Evolutionary conservation across 2,888 invertebrate genomes (phyloP), one percentile per base, ranked within the genome.

Genomic region (Cordilura impudica): DNA sequence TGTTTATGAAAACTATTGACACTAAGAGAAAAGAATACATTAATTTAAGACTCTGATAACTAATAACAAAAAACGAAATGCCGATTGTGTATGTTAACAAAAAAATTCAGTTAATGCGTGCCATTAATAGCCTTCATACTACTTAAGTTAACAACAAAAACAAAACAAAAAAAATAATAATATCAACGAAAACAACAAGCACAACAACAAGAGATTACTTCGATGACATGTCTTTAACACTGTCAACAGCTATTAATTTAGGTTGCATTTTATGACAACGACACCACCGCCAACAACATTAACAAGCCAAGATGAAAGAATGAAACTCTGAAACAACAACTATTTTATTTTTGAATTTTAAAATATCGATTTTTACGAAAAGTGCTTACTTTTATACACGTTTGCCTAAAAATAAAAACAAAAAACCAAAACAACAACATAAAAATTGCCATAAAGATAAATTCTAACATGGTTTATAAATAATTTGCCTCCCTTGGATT

Each of bases 401-500:
- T 51, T 39, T 54, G 5, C 7, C 14, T 14, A 49, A 45, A 56
- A 54, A 60, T n/a, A 61, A 31, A 23, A 10, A 45, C n/a, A 5
- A 49, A 43, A 23, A 21, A 4, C 19, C 26, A 19, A 26, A 29
- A 56, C 45, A 66, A 47, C 51, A 56, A 19, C 45, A 63, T 65
- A 79, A 79, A 71, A 75, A 79, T 67, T 47, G 51, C 43, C 31
- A 63, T 79, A 79, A 79, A 75, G 78, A 79, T 74, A 71, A 79
- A 51, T 79, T 75, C 74, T 79, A 79, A 79, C 79, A 75, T 56
- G 75, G 67, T 79, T 79, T 75, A 71, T 74, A 79, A 63, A 72
- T 53, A 67, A 72, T 51, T n/a, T 35, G 49, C 19, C 31, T n/a
- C 47, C 18, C 6, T 10, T 29, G n/a, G 35, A 10, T 23, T 4